These are phyloP conservation scores for Theocolax elegans DNA, from an alignment of 1,140 invertebrate species.

Conservation along the genomic window DNA sequence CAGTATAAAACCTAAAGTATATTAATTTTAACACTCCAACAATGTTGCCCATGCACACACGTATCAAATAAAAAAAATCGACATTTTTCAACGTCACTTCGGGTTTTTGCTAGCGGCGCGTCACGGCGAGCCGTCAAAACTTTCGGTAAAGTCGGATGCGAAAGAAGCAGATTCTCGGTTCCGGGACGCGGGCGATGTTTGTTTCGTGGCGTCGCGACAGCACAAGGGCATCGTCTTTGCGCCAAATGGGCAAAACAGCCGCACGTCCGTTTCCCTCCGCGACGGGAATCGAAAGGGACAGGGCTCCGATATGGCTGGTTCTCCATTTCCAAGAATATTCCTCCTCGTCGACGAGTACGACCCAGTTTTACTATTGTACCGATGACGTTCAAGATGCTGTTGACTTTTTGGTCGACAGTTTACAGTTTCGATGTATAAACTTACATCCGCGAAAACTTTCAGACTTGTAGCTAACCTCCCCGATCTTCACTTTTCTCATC, in stretches of 20 bases:
- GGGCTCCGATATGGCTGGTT: not conserved
- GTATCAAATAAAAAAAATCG: not conserved
- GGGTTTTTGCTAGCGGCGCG: not conserved
- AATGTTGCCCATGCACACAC: not conserved
- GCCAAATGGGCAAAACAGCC: conserved; percentile 51
- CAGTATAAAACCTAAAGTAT: conserved; percentile 2
- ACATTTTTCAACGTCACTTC: conserved; percentile 22
- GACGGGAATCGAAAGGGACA: not conserved
- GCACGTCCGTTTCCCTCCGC: not conserved
- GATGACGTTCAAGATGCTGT: too few species aligned
- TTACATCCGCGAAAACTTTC: too few species aligned
- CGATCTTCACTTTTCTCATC: too few species aligned
- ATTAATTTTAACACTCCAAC: conserved; percentile 29
- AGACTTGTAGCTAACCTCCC: too few species aligned
- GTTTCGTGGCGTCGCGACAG: conserved; percentile 45
- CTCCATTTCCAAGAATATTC: too few species aligned
- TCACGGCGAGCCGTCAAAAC: conserved; percentile 1
- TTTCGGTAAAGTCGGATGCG: conserved; percentile 34
- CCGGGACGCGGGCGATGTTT: conserved; percentile 42
- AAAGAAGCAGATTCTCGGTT: conserved; percentile 26
- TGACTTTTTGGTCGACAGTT: too few species aligned
- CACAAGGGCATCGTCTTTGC: conserved; percentile 55
- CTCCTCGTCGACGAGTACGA: not conserved
- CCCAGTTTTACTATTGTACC: not conserved
- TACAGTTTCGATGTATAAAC: too few species aligned